These are phyloP conservation scores for Sebastes steindachneri DNA, from an alignment of 2,797 vertebrate species.

Conservation along the genomic window DNA sequence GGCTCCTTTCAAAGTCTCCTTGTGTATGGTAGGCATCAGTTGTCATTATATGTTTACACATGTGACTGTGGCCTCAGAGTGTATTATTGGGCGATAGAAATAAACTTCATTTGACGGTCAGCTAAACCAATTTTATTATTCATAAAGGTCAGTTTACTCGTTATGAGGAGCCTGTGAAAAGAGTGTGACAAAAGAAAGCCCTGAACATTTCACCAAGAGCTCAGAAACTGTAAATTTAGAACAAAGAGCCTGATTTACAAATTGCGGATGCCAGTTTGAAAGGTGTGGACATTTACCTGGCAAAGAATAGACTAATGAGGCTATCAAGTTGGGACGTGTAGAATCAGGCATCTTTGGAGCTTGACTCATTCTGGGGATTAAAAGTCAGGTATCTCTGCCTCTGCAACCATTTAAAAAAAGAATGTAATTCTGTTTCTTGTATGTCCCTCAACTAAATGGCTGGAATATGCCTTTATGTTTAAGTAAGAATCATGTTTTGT, in stretches of 20 bases:
- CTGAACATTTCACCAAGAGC: background rate
- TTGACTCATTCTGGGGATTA: no score
- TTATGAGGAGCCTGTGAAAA: background rate
- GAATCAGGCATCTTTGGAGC: no score
- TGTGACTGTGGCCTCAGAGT: background rate
- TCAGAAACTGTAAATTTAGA: background rate
- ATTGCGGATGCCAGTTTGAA: background rate
- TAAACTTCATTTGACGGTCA: background rate
- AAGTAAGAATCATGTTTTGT: background rate
- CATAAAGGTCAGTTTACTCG: background rate
- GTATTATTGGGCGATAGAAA: background rate
- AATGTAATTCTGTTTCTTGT: no score
- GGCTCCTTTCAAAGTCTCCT: no score
- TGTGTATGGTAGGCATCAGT: no score
- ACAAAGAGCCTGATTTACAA: background rate
- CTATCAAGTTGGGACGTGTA: no score
- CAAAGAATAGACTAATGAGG: background rate
- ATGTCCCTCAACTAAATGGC: background rate
- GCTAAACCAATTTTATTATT: background rate
- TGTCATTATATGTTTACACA: no score
- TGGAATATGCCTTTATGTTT: background rate
- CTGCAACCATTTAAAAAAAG: no score
- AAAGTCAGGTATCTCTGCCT: no score
- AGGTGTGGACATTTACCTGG: background rate
- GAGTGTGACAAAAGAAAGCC: background rate